Base-by-base conservation (phyloP, 2,888 invertebrate species). In the Drosophila setosimentum region DNA sequence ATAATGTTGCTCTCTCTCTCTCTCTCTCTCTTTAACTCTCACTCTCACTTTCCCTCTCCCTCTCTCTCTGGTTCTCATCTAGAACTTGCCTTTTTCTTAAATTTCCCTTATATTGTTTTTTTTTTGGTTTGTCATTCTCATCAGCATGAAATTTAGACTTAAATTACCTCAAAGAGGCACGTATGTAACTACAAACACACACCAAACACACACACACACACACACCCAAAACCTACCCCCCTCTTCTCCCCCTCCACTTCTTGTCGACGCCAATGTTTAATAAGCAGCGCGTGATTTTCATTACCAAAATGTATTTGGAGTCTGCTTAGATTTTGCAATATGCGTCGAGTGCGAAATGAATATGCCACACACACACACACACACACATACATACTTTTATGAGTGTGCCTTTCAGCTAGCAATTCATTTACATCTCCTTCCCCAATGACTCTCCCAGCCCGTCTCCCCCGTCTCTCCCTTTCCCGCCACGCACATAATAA, bases 201-300 rank as follows among this genome's bases (percentile, higher is more conserved):
- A 1, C 10, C 27, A 21, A 2, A 1, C 48, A 13, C 6, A 16
- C 16, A 2, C 45, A 6, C 24, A 18, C 32, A 0, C 4, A 2
- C 37, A 8, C 37, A 10, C 18, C 18, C 10, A 37, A n/a, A n/a
- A n/a, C n/a, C n/a, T n/a, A n/a, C 40, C 18, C 48, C n/a, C 10
- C 10, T 13, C 6, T 0, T 18, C 29, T 29, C n/a, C 29, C 8
- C 27, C 10, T 33, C 49, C 10, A 24, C 21, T 3, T 4, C 27
- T 13, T 3, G 18, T 13, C 0, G 21, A 55, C n/a, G 30, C 48
- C 32, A 53, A 32, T 76, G 73, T 80, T 87, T 89, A 89, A 89
- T 86, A 86, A 89, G 85, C 82, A 80, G 76, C 73, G 89, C 85
- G 89, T 86, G 85, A 87, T 89, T 89, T 87, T 86, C 85, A 86